Conservation (phyloP, 1,140 invertebrate species). For the Delia radicum region DNA sequence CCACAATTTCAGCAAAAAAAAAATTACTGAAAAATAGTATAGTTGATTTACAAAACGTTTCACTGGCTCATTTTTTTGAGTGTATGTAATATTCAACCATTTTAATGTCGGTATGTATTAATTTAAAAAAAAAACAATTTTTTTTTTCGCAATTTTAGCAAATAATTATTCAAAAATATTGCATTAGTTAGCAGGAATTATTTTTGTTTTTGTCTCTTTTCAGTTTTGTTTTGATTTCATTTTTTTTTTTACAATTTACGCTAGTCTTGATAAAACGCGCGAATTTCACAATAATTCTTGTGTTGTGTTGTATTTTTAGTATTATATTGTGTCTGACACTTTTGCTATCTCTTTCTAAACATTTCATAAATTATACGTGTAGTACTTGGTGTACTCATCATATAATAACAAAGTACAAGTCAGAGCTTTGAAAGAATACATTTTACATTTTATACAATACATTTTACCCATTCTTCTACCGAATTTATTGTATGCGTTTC, state of each 20-base stretch:
- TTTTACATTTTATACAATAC: too few species aligned
- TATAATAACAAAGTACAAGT: neutral
- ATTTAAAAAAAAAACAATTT: neutral
- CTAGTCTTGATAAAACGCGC: neutral
- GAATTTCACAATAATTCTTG: neutral
- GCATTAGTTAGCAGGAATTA: neutral
- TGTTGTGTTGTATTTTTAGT: neutral
- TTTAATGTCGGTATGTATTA: too few species aligned
- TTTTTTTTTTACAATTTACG: neutral
- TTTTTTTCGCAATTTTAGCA: neutral
- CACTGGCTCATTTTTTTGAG: too few species aligned
- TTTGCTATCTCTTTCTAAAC: neutral
- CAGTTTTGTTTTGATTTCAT: neutral
- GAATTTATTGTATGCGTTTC: too few species aligned
- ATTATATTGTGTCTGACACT: neutral
- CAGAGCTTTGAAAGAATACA: too few species aligned
- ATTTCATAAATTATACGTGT: neutral
- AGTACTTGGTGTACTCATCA: neutral
- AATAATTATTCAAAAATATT: neutral
- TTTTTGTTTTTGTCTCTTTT: neutral
- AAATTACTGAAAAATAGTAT: too few species aligned
- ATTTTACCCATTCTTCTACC: too few species aligned
- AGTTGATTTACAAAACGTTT: too few species aligned
- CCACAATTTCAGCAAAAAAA: too few species aligned
- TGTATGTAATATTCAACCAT: too few species aligned